Conservation (phyloP, 2,113 vertebrate genomes). For the Athene cunicularia region DNA sequence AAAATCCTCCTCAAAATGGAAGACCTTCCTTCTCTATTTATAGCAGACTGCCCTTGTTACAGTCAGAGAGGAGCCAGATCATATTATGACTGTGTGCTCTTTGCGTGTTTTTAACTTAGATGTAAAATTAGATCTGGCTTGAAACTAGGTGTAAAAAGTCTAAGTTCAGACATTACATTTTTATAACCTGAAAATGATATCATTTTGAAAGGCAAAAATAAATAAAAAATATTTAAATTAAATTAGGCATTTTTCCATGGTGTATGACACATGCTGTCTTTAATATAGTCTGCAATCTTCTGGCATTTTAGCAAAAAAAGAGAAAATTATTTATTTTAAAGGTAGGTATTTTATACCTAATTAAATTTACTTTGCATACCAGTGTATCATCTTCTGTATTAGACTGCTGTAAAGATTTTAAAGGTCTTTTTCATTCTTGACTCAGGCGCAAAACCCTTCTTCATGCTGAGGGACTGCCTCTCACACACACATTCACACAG, state of each 20-base stretch:
- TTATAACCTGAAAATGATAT: constrained; percentile 13
- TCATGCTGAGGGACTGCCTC: not conserved
- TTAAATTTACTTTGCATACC: not conserved
- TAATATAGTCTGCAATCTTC: not conserved
- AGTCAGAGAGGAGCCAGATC: not conserved
- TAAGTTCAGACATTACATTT: not conserved
- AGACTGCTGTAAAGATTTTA: not conserved
- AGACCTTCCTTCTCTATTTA: constrained; percentile 14
- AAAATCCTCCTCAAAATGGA: not conserved
- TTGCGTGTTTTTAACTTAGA: constrained; percentile 11
- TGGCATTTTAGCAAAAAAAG: not conserved
- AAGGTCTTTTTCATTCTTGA: constrained; percentile 7
- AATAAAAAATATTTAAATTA: constrained; percentile 23
- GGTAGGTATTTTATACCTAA: not conserved
- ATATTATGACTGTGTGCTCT: not conserved
- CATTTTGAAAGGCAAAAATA: constrained; percentile 31
- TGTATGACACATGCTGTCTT: not conserved
- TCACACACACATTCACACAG: not conserved
- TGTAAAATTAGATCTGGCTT: constrained; percentile 6
- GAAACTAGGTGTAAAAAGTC: not conserved
- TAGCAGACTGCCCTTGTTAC: not conserved
- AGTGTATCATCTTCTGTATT: not conserved
- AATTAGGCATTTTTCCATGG: not conserved
- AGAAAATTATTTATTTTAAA: constrained; percentile 27
- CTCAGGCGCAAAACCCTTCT: not conserved